Evolutionary conservation across 2,797 vertebrate species (phyloP).

Genomic region (Enteromius fasciolatus): DNA sequence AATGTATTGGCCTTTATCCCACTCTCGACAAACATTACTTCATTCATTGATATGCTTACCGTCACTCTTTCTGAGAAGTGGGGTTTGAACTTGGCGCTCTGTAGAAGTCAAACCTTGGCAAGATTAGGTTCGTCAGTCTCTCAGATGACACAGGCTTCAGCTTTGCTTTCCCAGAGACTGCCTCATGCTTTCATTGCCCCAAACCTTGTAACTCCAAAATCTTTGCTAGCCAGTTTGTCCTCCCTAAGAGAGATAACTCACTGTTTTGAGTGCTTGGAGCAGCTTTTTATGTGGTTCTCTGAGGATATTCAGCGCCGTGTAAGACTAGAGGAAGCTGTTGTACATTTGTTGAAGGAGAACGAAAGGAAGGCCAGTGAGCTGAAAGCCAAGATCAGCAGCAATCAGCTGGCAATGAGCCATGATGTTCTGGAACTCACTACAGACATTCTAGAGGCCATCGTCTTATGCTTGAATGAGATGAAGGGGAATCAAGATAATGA

Average conservation of each 20-base stretch:
- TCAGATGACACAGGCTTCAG: constrained; percentile 74
- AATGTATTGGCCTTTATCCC: constrained; percentile 79
- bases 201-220: constrained; percentile 75
- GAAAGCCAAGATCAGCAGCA: constrained; percentile 74
- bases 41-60: constrained; percentile 72
- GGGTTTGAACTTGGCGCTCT: constrained; percentile 81
- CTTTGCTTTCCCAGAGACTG: constrained; percentile 74
- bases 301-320: constrained; percentile 71
- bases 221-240: constrained; percentile 77
- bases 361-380: constrained; percentile 75
- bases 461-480: constrained; percentile 75
- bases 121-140: constrained; percentile 72
- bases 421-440: constrained; percentile 77
- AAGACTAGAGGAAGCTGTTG: constrained; percentile 75
- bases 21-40: constrained; percentile 64
- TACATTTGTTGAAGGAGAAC: constrained; percentile 70
- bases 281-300: constrained; percentile 76
- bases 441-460: constrained; percentile 72
- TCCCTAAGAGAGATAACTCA: constrained; percentile 63
- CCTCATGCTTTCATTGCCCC: constrained; percentile 74
- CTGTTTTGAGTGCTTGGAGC: constrained; percentile 67
- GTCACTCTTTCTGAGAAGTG: constrained; percentile 77
- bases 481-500: constrained; percentile 62
- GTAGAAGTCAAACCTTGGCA: constrained; percentile 76
- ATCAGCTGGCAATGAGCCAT: constrained; percentile 78